A percentile compares a stretch with the other conserved stretches of the same genome.
Conservation (phyloP, 2,113 vertebrate genomes). For the Actenoides hombroni region DNA sequence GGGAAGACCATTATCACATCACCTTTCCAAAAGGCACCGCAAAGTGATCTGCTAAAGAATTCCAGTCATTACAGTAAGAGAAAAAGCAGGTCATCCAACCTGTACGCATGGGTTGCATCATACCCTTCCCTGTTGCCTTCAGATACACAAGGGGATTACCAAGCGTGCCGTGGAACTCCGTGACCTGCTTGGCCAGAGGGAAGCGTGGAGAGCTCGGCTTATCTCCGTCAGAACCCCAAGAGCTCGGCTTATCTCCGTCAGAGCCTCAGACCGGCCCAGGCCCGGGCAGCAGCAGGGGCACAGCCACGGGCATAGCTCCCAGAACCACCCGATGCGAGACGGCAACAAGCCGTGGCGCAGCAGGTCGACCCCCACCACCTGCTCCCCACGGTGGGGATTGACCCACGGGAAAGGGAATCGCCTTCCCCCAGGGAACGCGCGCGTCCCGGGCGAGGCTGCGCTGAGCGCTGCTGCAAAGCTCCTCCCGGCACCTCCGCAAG, state of each 20-base stretch:
- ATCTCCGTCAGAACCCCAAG: not conserved
- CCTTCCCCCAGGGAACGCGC: not conserved
- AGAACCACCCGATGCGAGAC: fast-evolving
- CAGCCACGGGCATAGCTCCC: not conserved
- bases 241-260: not conserved
- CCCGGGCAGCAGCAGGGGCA: not conserved
- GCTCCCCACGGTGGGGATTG: not conserved
- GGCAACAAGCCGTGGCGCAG: not conserved
- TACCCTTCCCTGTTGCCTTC: not conserved
- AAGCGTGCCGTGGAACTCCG: not conserved
- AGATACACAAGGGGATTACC: not conserved
- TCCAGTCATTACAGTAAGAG: not conserved
- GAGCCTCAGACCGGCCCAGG: fast-evolving
- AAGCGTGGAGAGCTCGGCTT: fast-evolving
- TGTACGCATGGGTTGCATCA: not conserved
- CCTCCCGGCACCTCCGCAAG: fast-evolving
- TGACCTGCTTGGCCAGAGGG: not conserved
- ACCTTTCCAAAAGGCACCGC: not conserved
- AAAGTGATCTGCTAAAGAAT: not conserved
- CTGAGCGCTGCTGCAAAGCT: not conserved
- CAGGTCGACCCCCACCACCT: too few species aligned
- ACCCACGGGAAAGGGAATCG: fast-evolving
- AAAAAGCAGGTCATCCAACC: constrained; percentile 23
- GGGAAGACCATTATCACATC: not conserved
- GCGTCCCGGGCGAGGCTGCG: fast-evolving